Base-by-base conservation (phyloP, 2,888 invertebrate genomes). In the Adelphocoris suturalis region DNA sequence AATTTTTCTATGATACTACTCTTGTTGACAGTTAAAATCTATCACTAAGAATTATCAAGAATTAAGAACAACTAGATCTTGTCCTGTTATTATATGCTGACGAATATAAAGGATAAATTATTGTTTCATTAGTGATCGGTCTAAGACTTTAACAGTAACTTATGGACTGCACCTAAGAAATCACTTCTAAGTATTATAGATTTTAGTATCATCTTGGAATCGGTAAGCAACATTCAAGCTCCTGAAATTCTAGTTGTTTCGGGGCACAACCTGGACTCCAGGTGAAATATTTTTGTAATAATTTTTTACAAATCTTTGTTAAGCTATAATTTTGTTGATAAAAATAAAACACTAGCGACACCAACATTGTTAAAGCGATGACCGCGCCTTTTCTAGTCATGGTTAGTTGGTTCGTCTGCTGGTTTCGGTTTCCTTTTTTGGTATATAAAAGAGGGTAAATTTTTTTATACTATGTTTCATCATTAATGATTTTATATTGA, bases 361-460 rank as follows among this genome's bases (percentile, higher is more conserved):
- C 91, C 91, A 91, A 91, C 91, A 91, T 91, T 92, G 92, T 92
- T 92, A 91, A 92, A 91, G 90, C 91, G 89, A 90, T 89, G 90
- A 91, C 86, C 87, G 90, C 90, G 81, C 91, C 90, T 90, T 91
- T 91, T 91, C 92, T 92, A 92, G 92, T 92, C 92, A 92, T 91
- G 90, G 91, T 91, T 91, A 91, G 91, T 91, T 92, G 91, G 90
- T 90, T 91, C 90, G 91, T 91, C 91, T 92, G 92, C 91, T 91
- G 91, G 91, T 90, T 78, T 89, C 78, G 57, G 91, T 91, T 91
- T 91, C 91, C 91, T 91, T 91, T 91, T 85, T 86, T 87, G 27
- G 37, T 75, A 87, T 80, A 88, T 85, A 82, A 75, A 61, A 89
- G 89, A 91, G 91, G 92, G 91, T 90, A 90, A 90, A 91, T 91